Evolutionary conservation across 2,113 vertebrate species (phyloP), one percentile per base, ranked within the genome.

Genomic region (Fregata magnificens): DNA sequence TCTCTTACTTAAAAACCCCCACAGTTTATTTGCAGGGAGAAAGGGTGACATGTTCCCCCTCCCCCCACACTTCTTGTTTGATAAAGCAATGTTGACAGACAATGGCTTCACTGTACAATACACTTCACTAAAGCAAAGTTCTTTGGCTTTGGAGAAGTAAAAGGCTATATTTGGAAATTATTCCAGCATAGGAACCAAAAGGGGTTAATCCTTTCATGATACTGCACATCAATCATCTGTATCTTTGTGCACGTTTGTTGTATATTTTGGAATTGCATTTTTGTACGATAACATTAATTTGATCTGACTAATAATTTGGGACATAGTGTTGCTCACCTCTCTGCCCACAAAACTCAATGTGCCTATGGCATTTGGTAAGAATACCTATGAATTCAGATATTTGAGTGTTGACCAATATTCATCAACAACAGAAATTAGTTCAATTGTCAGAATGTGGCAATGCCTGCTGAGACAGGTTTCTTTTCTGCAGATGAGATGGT

Each of bases 391-490:
- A 89, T 93, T 83, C 49, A 88, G n/a, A 59, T 82, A 81, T 79
- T 26, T 91, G 70, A 86, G 40, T 45, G 65, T 73, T 91, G 82
- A 93, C 74, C 44, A 90, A 44, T 71, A 80, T 89, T 95, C 74
- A 80, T 40, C 74, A 92, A 78, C 62, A 85, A 90, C 86, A 89
- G 24, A 81, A 88, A 92, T 97, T 49, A 94, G 85, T 61, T 61
- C 92, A 95, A 49, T 88, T 95, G 85, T 90, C 74, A 96, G 94
- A 88, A 91, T 50, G 82, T 80, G 82, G 50, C 11, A 4, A 42
- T 84, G 80, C 89, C 93, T 86, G 86, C 84, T 92, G 90, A 97
- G 92, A 79, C 76, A 84, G 77, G 82, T 86, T 94, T 95, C 47
- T 87, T 82, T 96, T 71, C 74, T 86, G 88, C 78, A 93, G 67